Evolutionary conservation across 37 sponge, comb jelly and placozoan genomes (phyloP).

Genomic region (Cliona cf. orientalis): DNA sequence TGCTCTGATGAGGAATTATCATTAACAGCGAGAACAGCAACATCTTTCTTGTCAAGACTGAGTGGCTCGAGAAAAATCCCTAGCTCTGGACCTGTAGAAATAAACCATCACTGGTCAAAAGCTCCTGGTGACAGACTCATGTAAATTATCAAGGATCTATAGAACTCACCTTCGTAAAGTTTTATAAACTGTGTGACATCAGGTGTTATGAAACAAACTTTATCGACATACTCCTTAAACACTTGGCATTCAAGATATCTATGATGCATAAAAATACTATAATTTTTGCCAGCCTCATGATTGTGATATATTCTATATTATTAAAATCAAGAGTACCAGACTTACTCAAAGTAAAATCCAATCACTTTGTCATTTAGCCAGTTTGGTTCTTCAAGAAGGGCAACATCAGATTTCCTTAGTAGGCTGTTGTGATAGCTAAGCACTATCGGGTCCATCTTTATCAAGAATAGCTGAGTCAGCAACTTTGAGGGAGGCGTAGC

Average conservation of each 20-base stretch:
- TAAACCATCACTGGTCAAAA: constrained; percentile 1
- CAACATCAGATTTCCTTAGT: constrained; percentile 55
- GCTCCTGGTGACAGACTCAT: not conserved
- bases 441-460: too few species aligned
- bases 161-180: constrained; percentile 47
- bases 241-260: constrained; percentile 65
- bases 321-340: not conserved
- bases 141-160: not conserved
- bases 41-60: constrained; percentile 49
- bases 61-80: constrained; percentile 62
- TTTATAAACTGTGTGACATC: constrained; percentile 84
- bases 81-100: constrained; percentile 44
- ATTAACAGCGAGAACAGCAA: constrained; percentile 70
- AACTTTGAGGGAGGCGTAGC: too few species aligned
- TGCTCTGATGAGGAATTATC: constrained; percentile 24
- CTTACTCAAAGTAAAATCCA: constrained; percentile 83
- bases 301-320: not conserved
- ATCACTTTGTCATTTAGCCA: constrained; percentile 81
- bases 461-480: too few species aligned
- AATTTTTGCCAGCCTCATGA: not conserved
- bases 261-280: not conserved
- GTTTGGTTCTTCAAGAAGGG: constrained; percentile 25
- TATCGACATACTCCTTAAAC: constrained; percentile 8
- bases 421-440: constrained; percentile 64
- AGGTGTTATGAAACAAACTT: constrained; percentile 66